Conservation (phyloP, 2,797 vertebrate genomes). For the Sebastes flavidus region DNA sequence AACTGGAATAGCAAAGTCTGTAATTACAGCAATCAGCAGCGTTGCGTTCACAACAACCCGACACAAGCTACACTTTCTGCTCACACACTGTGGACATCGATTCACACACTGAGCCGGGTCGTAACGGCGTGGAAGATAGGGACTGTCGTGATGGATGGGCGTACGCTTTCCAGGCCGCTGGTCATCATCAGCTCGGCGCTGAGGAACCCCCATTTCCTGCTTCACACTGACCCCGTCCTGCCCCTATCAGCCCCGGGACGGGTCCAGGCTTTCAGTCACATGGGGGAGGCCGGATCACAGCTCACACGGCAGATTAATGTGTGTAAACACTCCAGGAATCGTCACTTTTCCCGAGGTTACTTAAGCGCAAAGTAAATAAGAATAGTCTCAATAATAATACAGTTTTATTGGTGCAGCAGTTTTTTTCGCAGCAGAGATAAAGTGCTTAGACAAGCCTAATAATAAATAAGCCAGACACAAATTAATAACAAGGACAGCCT, state of each 20-base stretch:
- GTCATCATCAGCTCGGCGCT: conserved; percentile 67
- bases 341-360: conserved; percentile 64
- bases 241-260: conserved; percentile 68
- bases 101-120: conserved; percentile 41
- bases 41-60: conserved; percentile 46
- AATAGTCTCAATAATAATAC: conserved; percentile 64
- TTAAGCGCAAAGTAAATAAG: conserved; percentile 67
- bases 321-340: conserved; percentile 69
- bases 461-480: conserved; percentile 63
- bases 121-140: conserved; percentile 44
- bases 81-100: conserved; percentile 49
- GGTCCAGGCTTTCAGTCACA: conserved; percentile 57
- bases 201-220: conserved; percentile 65
- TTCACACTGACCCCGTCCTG: conserved; percentile 59
- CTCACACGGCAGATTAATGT: conserved; percentile 68
- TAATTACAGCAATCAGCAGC: conserved; percentile 68
- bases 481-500: conserved; percentile 47
- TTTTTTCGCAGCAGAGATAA: conserved; percentile 55
- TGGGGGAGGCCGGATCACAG: conserved; percentile 36
- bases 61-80: conserved; percentile 23
- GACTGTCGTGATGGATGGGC: conserved; percentile 72
- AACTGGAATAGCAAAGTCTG: conserved; percentile 37
- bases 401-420: conserved; percentile 53
- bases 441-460: conserved; percentile 59
- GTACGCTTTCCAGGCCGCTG: conserved; percentile 69